These are phyloP conservation scores for Gymnopithys bicolor DNA, from an alignment of 2,797 vertebrate species.

Conservation along the genomic window DNA sequence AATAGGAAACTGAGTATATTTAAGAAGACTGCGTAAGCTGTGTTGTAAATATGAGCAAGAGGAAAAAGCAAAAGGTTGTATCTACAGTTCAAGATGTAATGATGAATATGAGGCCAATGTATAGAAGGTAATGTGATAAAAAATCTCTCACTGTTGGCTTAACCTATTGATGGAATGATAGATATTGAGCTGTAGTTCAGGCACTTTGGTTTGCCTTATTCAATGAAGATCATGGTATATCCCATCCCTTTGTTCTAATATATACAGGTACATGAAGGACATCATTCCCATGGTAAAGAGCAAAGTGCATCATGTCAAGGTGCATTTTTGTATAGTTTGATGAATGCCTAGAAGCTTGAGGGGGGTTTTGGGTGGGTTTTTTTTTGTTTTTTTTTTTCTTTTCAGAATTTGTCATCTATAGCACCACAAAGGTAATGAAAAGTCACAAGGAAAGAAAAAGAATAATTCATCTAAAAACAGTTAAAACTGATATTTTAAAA, in stretches of 20 bases:
- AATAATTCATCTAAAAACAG: neutral
- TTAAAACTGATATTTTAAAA: neutral
- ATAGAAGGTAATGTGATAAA: neutral
- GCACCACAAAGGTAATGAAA: neutral
- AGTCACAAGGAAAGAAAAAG: neutral
- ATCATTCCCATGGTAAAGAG: neutral
- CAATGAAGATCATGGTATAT: neutral
- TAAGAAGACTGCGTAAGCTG: neutral
- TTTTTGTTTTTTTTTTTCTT: neutral
- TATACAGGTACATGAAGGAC: neutral
- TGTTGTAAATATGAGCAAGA: neutral
- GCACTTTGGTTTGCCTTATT: neutral
- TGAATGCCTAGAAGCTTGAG: neutral
- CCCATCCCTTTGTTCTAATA: neutral
- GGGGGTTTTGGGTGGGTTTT: neutral
- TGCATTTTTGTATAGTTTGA: neutral
- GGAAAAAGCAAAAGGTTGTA: neutral
- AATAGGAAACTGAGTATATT: neutral
- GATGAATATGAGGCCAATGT: neutral
- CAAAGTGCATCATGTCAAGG: neutral
- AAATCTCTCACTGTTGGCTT: neutral
- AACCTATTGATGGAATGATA: neutral
- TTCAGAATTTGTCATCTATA: neutral
- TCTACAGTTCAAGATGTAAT: neutral
- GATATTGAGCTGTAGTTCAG: neutral